These are phyloP conservation scores for Shinisaurus crocodilurus DNA, from an alignment of 2,113 vertebrate genomes.

Conservation along the genomic window DNA sequence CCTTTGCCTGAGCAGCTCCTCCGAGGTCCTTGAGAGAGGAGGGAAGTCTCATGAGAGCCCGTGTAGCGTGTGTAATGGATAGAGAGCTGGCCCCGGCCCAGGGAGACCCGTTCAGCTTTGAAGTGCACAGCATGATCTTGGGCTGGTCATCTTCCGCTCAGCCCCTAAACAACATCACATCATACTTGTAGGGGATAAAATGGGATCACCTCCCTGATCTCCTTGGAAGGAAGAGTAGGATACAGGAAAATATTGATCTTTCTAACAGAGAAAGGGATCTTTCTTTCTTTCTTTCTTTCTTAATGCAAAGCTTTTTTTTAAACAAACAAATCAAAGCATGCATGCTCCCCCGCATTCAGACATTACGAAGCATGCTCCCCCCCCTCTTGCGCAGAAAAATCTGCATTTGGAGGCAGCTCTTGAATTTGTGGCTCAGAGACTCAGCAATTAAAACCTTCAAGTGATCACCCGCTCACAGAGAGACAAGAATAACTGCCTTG, in stretches of 20 bases:
- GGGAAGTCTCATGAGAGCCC: neutral
- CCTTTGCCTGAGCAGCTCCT: neutral
- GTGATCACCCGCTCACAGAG: neutral
- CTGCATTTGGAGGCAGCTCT: neutral
- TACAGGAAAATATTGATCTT: neutral
- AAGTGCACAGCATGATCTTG: neutral
- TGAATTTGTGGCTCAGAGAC: neutral
- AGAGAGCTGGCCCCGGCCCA: neutral
- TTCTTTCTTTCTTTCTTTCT: neutral
- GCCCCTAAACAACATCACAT: neutral
- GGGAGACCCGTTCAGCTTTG: neutral
- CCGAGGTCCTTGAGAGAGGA: constrained; percentile 4
- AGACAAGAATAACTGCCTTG: neutral
- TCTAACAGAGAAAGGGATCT: neutral
- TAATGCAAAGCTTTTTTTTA: neutral
- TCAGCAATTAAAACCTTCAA: neutral
- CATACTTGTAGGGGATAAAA: neutral
- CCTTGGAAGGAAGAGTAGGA: neutral
- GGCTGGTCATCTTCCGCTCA: neutral
- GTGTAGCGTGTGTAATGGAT: neutral
- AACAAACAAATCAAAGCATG: neutral
- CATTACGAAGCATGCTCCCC: no score
- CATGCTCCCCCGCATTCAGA: neutral
- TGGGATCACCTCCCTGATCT: neutral
- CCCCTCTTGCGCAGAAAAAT: neutral